These are phyloP conservation scores for Brachystomella parvula DNA, from an alignment of 1,140 invertebrate species.

Conservation along the genomic window DNA sequence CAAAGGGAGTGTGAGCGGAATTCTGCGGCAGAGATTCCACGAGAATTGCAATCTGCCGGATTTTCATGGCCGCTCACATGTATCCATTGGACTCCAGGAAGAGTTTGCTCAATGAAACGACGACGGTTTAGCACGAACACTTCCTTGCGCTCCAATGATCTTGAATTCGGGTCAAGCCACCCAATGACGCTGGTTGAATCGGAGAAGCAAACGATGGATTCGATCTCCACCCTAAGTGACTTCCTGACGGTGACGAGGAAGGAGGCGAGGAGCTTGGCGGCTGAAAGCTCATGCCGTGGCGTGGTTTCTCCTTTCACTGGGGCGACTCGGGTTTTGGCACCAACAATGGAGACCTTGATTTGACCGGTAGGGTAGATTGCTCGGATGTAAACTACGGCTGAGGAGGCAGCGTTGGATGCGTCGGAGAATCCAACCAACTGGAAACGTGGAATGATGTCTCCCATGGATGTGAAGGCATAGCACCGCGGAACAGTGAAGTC, in stretches of 20 bases:
- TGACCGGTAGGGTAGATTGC: neutral
- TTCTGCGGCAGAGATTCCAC: conserved; percentile 37
- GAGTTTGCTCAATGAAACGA: conserved; percentile 40
- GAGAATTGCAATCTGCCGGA: conserved; percentile 44
- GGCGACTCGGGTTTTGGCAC: conserved; percentile 15
- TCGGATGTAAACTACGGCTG: neutral
- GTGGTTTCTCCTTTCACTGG: conserved; percentile 2
- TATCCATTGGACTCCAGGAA: conserved; percentile 40
- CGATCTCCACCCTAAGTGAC: neutral
- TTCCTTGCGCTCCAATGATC: conserved; percentile 3
- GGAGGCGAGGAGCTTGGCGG: neutral
- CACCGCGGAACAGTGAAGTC: conserved; percentile 8
- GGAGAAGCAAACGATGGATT: neutral
- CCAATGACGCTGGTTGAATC: conserved; percentile 12
- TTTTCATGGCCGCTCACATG: conserved; percentile 43
- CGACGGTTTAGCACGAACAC: conserved; percentile 14
- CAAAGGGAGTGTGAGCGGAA: neutral
- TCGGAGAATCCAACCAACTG: conserved; percentile 12
- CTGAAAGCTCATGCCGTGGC: conserved; percentile 14
- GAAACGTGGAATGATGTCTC: neutral
- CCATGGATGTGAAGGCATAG: neutral
- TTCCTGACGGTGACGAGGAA: neutral
- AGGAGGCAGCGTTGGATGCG: neutral
- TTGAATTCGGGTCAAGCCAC: neutral
- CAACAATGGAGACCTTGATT: neutral